phyloP scores from a whole-genome alignment of 2,113 vertebrate species.

The Erpornis zantholeuca region DNA sequence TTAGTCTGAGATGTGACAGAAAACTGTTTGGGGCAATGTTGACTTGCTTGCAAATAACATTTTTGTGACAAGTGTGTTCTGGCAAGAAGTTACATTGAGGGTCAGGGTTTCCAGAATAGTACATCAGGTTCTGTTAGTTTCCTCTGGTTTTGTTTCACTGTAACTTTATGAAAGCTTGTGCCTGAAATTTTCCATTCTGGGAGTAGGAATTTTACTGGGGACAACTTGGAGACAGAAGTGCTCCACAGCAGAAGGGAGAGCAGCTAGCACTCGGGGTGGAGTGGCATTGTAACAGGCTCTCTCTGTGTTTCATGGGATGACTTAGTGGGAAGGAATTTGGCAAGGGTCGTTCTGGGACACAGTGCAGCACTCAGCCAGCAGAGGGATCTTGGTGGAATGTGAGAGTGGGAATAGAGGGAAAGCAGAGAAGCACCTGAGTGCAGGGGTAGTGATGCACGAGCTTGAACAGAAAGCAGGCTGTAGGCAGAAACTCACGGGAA shows the following conservation, averaged over 20 bases:
- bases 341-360: not conserved
- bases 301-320: not conserved
- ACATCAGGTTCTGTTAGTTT: not conserved
- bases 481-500: not conserved
- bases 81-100: not conserved
- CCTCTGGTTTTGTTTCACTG: conserved; percentile 18
- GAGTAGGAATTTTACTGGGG: conserved; percentile 25
- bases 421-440: not conserved
- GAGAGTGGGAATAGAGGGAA: not conserved
- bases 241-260: not conserved
- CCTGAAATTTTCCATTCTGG: conserved; percentile 35
- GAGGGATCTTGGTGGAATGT: not conserved
- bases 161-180: not conserved
- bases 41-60: not conserved
- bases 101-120: not conserved
- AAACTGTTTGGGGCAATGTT: not conserved
- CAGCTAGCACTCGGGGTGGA: not conserved
- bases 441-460: not conserved
- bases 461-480: not conserved
- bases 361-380: not conserved
- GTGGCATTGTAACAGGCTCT: not conserved
- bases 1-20: not conserved
- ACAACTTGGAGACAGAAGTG: not conserved
- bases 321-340: not conserved
- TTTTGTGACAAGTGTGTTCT: not conserved